A percentile compares a stretch with the other conserved stretches of the same genome.
These are phyloP conservation scores for mouse (Mus musculus) DNA, from an alignment of 2,113 vertebrate genomes.

Conservation along the genomic window GRCm39 chr12:107519001-107519500, in stretches of 20 bases:
- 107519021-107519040: neutral
- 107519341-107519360: neutral
- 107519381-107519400: neutral
- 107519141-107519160: fast-evolving
- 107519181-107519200: fast-evolving
- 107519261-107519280: fast-evolving
- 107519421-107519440: conserved; percentile 27
- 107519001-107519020: fast-evolving
- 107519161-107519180: fast-evolving
- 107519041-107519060: neutral
- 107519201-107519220: fast-evolving
- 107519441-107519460: neutral
- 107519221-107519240: fast-evolving
- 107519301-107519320: fast-evolving
- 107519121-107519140: fast-evolving
- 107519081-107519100: neutral
- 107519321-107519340: fast-evolving
- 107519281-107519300: fast-evolving
- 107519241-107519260: fast-evolving
- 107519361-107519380: neutral
- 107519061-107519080: fast-evolving
- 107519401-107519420: neutral
- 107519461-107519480: neutral
- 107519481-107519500: conserved; percentile 12
- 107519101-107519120: neutral